Percentiles rank a stretch among this genome's conserved stretches.
These are phyloP conservation scores for Azemiops feae DNA, from an alignment of 2,113 vertebrate species.

Conservation along the genomic window DNA sequence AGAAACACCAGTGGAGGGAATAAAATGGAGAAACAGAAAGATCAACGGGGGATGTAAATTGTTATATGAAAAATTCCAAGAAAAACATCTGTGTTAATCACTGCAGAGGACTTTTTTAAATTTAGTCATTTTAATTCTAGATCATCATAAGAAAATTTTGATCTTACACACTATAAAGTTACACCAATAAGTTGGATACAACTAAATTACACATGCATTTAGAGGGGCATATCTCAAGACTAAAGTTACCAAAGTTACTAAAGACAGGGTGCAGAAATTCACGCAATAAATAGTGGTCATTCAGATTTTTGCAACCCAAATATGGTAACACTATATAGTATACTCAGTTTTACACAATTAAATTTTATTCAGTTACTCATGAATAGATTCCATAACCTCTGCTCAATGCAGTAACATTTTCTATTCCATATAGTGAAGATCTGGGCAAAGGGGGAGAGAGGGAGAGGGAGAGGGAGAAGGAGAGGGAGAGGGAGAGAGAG, in stretches of 20 bases:
- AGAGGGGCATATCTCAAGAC: background rate
- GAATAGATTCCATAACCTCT: background rate
- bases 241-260: background rate
- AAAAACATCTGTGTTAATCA: slow-evolving; percentile 33
- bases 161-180: slow-evolving; percentile 42
- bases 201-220: background rate
- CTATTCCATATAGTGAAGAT: background rate
- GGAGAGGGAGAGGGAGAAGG: rapidly evolving
- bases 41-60: slow-evolving; percentile 23
- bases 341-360: background rate
- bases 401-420: background rate
- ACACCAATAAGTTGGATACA: slow-evolving; percentile 35
- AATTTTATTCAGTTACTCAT: background rate
- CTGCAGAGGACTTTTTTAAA: slow-evolving; percentile 1
- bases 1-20: slow-evolving; percentile 40
- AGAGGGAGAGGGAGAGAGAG: background rate
- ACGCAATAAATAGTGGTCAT: background rate
- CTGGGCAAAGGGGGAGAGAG: background rate
- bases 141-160: slow-evolving; percentile 24
- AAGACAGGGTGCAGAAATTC: background rate
- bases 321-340: background rate
- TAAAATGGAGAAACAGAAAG: background rate
- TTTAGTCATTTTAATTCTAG: slow-evolving; percentile 39
- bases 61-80: slow-evolving; percentile 34
- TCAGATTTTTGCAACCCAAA: background rate